These are phyloP conservation scores for Lepus europaeus DNA, from an alignment of 2,113 vertebrate genomes.

Conservation along the genomic window DNA sequence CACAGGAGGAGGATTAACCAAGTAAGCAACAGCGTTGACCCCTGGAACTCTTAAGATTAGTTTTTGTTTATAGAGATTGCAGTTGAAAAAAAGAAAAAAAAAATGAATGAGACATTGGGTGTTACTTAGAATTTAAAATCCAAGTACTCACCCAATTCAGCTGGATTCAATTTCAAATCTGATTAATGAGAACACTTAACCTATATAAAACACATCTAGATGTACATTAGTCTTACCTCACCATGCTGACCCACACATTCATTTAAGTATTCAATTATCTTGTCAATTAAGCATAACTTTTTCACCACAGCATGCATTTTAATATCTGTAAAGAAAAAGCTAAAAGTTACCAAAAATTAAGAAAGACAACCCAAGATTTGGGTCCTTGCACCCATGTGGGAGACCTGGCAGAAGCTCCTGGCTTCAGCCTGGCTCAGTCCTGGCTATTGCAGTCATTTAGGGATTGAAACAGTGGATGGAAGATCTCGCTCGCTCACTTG, in stretches of 20 bases:
- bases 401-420: no score
- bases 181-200: not conserved
- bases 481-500: no score
- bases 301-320: conserved; percentile 93
- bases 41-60: not conserved
- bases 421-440: no score
- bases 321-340: conserved; percentile 88
- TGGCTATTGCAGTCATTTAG: no score
- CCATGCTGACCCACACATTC: conserved; percentile 90
- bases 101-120: not conserved
- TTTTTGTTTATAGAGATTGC: not conserved
- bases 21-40: no score
- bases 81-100: conserved; percentile 29
- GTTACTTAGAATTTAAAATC: not conserved
- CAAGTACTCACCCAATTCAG: conserved; percentile 11
- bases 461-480: no score
- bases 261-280: conserved; percentile 89
- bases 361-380: not conserved
- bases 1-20: no score
- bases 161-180: conserved; percentile 34
- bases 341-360: conserved; percentile 43
- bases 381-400: no score
- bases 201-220: not conserved
- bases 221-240: conserved; percentile 88
- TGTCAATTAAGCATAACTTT: conserved; percentile 91